Conservation (phyloP, 2,113 vertebrate species). For the Seriola rivoliana region DNA sequence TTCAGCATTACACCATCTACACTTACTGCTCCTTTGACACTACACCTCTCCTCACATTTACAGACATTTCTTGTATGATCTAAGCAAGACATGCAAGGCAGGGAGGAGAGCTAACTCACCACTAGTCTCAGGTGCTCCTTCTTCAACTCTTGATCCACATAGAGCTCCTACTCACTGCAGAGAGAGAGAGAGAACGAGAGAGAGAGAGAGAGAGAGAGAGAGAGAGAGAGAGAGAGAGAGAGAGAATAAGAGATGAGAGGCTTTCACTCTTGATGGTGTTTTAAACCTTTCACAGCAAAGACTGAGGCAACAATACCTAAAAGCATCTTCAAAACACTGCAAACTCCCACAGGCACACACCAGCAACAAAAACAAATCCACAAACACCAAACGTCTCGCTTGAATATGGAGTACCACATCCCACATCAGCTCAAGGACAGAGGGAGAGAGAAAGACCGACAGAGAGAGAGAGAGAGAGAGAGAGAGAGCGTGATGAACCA, state of each 20-base stretch:
- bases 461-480: background rate
- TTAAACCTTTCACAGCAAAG: conserved; percentile 8
- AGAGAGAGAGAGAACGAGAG: conserved; percentile 22
- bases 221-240: conserved; percentile 18
- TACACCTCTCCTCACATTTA: background rate
- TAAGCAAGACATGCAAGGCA: background rate
- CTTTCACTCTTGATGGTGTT: background rate
- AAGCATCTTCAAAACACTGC: conserved; percentile 25
- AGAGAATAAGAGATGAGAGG: conserved; percentile 2
- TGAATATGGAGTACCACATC: background rate
- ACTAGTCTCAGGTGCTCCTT: conserved; percentile 57
- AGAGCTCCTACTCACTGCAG: conserved; percentile 55
- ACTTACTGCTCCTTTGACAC: background rate
- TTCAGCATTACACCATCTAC: background rate
- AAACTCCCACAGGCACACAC: background rate
- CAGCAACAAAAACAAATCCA: background rate
- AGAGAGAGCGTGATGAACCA: background rate
- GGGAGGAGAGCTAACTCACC: conserved; percentile 58
- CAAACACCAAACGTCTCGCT: background rate
- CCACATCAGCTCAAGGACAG: conserved; percentile 11
- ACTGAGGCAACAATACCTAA: background rate
- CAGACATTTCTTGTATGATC: background rate
- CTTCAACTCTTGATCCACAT: conserved; percentile 61
- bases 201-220: conserved; percentile 20
- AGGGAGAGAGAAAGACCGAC: background rate